A percentile compares a stretch with the other conserved stretches of the same genome.
Evolutionary conservation across 2,113 vertebrate species (phyloP).

Genomic region (Opisthocomus hoazin): DNA sequence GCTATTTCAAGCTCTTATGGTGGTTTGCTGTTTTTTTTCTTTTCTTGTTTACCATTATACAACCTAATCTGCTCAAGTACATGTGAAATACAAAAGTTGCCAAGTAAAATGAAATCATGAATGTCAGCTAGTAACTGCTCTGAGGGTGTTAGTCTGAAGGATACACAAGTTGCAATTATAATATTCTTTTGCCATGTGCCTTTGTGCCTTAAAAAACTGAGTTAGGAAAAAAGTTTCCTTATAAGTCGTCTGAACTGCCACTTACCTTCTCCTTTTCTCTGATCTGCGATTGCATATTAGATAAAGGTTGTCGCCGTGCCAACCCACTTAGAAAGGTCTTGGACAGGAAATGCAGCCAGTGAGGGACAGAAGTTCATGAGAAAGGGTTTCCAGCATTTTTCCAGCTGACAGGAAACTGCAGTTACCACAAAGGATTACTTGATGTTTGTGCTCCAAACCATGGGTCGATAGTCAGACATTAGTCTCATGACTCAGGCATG

Average conservation of each 20-base stretch:
- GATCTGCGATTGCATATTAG: not conserved
- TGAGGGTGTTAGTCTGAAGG: not conserved
- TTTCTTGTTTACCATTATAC: not conserved
- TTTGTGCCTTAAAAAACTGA: not conserved
- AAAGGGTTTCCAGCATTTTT: conserved; percentile 41
- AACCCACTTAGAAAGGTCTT: not conserved
- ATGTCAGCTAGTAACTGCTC: not conserved
- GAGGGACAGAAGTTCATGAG: conserved; percentile 21
- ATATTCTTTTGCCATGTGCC: not conserved
- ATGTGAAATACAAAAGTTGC: not conserved
- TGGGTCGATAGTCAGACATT: not conserved
- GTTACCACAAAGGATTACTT: conserved; percentile 22
- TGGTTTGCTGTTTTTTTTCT: too few relatives aligned
- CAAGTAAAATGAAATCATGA: not conserved
- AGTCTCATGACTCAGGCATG: conserved; percentile 17
- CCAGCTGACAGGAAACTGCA: conserved; percentile 43
- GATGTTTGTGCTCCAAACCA: not conserved
- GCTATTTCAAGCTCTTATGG: not conserved
- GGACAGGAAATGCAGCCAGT: not conserved
- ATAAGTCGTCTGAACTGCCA: not conserved
- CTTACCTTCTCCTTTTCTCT: not conserved
- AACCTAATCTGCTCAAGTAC: not conserved
- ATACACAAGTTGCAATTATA: not conserved
- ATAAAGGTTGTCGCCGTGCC: not conserved
- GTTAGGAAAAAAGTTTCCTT: not conserved